Evolutionary conservation across 2,797 vertebrate species (phyloP).

Genomic region (Megaceryle alcyon): DNA sequence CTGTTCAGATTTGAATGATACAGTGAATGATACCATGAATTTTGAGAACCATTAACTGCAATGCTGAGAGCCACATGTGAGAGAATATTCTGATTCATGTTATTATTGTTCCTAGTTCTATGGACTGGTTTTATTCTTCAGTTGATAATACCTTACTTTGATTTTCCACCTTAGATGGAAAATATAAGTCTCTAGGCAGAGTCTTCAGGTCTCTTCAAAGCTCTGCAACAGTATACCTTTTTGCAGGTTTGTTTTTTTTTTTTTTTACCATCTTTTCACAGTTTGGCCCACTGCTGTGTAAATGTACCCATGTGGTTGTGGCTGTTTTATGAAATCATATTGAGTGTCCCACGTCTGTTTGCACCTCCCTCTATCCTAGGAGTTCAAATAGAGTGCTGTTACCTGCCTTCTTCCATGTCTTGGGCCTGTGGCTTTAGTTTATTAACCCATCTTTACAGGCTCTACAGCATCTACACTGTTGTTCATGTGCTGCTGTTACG

Average conservation of each 20-base stretch:
- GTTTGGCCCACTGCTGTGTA: not conserved
- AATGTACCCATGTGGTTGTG: not conserved
- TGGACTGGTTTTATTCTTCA: not conserved
- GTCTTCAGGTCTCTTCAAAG: not conserved
- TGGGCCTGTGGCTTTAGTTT: not conserved
- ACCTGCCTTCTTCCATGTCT: not conserved
- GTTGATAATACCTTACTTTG: not conserved
- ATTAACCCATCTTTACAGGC: not conserved
- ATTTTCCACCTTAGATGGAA: not conserved
- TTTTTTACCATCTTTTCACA: not conserved
- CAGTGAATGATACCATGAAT: not conserved
- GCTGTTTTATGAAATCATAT: not conserved
- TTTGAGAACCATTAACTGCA: not conserved
- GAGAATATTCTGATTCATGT: not conserved
- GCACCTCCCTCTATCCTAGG: not conserved
- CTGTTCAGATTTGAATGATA: not conserved
- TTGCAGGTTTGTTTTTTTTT: no score
- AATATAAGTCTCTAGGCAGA: not conserved
- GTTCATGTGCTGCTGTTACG: not conserved
- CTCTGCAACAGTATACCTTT: not conserved
- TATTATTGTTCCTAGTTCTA: not conserved
- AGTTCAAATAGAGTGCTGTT: not conserved
- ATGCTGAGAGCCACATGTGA: not conserved
- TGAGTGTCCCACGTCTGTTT: fast-evolving
- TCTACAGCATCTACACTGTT: fast-evolving